A percentile compares a stretch with the other conserved stretches of the same genome.
These are phyloP conservation scores for Fragum whitleyi DNA, from an alignment of 2,888 invertebrate species.

Conservation along the genomic window DNA sequence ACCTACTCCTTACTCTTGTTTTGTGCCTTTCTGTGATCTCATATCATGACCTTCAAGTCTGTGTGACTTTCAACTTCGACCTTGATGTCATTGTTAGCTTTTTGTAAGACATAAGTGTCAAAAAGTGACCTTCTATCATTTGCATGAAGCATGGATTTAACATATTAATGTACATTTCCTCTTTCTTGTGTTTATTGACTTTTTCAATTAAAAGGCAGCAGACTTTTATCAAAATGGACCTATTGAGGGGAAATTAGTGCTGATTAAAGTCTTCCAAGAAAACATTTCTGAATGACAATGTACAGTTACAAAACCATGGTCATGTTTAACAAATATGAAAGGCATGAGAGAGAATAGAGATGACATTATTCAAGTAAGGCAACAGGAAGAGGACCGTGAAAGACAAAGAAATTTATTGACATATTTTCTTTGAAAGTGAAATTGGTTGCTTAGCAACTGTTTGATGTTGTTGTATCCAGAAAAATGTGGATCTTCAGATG, in stretches of 20 bases:
- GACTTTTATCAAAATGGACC: too few species aligned
- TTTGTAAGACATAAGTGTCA: background rate
- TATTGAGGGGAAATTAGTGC: background rate
- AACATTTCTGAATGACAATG: background rate
- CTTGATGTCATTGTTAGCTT: conserved; percentile 25
- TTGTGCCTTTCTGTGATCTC: conserved; percentile 44
- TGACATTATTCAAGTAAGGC: too few species aligned
- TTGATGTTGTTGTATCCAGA: too few species aligned
- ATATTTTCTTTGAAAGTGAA: too few species aligned
- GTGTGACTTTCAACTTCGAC: background rate
- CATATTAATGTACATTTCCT: conserved; percentile 9
- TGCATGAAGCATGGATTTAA: conserved; percentile 51
- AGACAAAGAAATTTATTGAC: too few species aligned
- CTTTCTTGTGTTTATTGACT: background rate
- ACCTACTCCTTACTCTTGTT: conserved; percentile 40
- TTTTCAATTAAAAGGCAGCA: background rate
- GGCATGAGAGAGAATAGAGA: too few species aligned
- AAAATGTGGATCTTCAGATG: too few species aligned
- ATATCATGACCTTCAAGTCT: background rate
- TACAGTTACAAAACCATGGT: too few species aligned
- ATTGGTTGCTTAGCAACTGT: too few species aligned
- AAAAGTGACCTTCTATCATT: conserved; percentile 1
- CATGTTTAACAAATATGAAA: too few species aligned
- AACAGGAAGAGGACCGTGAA: too few species aligned
- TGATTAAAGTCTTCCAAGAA: background rate